phyloP scores from a whole-genome alignment of 2,888 invertebrate species.

The Synanthedon myopaeformis region DNA sequence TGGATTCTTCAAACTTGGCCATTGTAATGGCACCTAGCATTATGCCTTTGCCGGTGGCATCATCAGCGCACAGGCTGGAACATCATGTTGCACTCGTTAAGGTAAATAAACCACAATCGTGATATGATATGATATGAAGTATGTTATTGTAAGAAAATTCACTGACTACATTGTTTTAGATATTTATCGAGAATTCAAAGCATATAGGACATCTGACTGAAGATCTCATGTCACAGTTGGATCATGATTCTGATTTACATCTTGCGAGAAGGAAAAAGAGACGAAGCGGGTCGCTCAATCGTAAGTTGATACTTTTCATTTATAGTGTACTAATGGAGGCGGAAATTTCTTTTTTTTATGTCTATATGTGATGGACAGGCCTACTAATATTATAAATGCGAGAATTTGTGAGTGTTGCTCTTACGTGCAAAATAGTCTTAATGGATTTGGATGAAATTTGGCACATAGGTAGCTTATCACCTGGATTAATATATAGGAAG shows the following conservation, averaged over 20 bases:
- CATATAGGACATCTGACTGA: constrained; percentile 81
- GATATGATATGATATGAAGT: background rate
- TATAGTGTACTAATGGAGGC: background rate
- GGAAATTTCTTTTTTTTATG: too few relatives aligned
- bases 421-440: too few relatives aligned
- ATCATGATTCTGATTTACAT: constrained; percentile 58
- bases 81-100: constrained; percentile 79
- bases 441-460: too few relatives aligned
- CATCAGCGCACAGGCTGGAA: constrained; percentile 73
- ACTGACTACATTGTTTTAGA: constrained; percentile 41
- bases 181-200: constrained; percentile 82
- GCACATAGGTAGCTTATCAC: too few relatives aligned
- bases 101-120: constrained; percentile 40
- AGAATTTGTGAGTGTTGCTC: too few relatives aligned
- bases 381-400: too few relatives aligned
- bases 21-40: constrained; percentile 88
- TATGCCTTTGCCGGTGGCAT: constrained; percentile 80
- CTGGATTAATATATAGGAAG: too few relatives aligned
- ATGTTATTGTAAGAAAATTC: background rate
- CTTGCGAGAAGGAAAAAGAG: constrained; percentile 79
- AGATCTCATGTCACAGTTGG: constrained; percentile 58
- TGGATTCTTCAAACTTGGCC: constrained; percentile 86
- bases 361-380: too few relatives aligned
- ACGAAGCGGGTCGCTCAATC: constrained; percentile 87
- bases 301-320: constrained; percentile 56